Conservation (phyloP, 2,797 vertebrate species). For the Choloepus didactylus region DNA sequence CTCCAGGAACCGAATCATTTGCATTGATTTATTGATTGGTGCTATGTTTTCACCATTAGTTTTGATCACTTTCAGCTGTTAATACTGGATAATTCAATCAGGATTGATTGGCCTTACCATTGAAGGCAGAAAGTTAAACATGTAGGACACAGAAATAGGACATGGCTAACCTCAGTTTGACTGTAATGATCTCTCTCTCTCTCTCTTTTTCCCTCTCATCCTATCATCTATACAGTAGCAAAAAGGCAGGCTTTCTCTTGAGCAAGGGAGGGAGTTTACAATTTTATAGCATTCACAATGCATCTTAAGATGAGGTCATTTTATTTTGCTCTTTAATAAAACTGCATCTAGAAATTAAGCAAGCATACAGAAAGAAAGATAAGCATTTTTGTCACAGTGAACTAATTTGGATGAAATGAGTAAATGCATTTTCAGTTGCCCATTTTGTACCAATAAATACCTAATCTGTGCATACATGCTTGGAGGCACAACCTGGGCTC, state of each 20-base stretch:
- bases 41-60: constrained; percentile 82
- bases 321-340: constrained; percentile 67
- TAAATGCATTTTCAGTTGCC: constrained; percentile 74
- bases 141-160: constrained; percentile 76
- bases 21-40: constrained; percentile 85
- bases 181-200: neutral
- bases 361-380: constrained; percentile 55
- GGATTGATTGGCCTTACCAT: constrained; percentile 77
- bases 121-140: constrained; percentile 84
- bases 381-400: constrained; percentile 62
- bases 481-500: constrained; percentile 70
- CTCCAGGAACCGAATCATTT: constrained; percentile 88
- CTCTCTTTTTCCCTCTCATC: neutral
- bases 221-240: neutral
- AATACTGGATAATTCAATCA: constrained; percentile 84
- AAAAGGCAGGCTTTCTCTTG: neutral
- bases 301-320: constrained; percentile 19
- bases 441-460: constrained; percentile 77
- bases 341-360: constrained; percentile 63
- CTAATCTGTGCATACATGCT: constrained; percentile 67
- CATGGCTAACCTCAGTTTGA: constrained; percentile 46
- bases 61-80: constrained; percentile 89
- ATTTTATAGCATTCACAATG: neutral
- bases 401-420: constrained; percentile 70
- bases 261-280: neutral